phyloP scores from a whole-genome alignment of 2,797 vertebrate genomes.

The Trichosurus vulpecula region DNA sequence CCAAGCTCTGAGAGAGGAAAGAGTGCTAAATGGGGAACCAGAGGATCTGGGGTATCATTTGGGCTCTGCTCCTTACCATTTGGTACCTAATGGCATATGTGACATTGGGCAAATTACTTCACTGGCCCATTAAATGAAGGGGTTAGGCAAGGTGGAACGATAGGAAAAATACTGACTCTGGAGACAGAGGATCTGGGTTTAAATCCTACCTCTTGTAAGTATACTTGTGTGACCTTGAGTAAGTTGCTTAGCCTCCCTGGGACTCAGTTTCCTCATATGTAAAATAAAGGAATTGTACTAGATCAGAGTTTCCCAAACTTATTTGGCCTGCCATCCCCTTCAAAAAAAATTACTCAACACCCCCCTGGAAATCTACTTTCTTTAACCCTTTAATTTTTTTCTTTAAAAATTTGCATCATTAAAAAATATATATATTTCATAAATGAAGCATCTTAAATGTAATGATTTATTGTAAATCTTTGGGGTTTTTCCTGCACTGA shows the following conservation, averaged over 20 bases:
- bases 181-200: not conserved
- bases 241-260: not conserved
- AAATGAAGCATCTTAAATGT: too few species aligned
- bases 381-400: too few species aligned
- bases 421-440: too few species aligned
- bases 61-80: not conserved
- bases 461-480: too few species aligned
- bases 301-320: too few species aligned
- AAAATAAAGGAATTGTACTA: not conserved
- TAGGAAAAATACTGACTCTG: not conserved
- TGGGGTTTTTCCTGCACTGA: too few species aligned
- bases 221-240: not conserved
- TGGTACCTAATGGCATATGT: not conserved
- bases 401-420: too few species aligned
- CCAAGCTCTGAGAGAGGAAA: not conserved
- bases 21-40: not conserved
- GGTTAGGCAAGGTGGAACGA: not conserved
- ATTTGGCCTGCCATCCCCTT: too few species aligned
- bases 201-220: not conserved
- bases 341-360: too few species aligned
- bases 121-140: not conserved
- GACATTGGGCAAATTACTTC: too few species aligned
- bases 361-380: too few species aligned
- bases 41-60: not conserved
- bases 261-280: not conserved